These are phyloP conservation scores for Brotula barbata DNA, from an alignment of 2,797 vertebrate genomes.

Conservation along the genomic window DNA sequence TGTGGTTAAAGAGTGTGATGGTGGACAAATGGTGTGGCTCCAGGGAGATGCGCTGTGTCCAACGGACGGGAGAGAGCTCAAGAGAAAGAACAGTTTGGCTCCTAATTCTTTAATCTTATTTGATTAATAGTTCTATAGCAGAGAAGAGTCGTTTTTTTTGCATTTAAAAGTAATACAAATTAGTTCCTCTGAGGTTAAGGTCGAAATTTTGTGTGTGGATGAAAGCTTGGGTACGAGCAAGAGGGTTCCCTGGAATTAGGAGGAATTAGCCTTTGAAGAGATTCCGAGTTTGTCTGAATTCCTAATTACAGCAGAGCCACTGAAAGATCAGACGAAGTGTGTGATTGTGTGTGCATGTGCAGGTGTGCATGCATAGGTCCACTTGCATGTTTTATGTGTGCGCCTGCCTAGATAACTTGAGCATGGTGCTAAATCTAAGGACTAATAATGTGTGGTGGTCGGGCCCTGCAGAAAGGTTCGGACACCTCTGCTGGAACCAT, in stretches of 20 bases:
- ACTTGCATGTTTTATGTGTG: conserved; percentile 62
- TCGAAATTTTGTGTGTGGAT: conserved; percentile 66
- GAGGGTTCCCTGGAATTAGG: conserved; percentile 71
- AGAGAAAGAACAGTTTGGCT: conserved; percentile 57
- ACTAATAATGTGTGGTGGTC: conserved; percentile 62
- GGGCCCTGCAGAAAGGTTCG: conserved; percentile 56
- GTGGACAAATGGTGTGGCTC: conserved; percentile 42
- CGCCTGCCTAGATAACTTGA: conserved; percentile 66
- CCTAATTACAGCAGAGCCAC: conserved; percentile 63
- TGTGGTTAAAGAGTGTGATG: conserved; percentile 21
- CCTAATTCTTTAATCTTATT: conserved; percentile 78
- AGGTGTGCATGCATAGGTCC: conserved; percentile 67
- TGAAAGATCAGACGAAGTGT: conserved; percentile 52
- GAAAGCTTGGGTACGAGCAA: conserved; percentile 66
- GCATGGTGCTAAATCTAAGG: conserved; percentile 65
- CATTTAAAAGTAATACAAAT: conserved; percentile 78
- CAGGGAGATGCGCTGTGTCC: conserved; percentile 42
- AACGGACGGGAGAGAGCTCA: conserved; percentile 42
- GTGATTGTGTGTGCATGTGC: conserved; percentile 31
- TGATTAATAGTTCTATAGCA: conserved; percentile 69
- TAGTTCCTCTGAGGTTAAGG: conserved; percentile 78
- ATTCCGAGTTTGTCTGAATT: conserved; percentile 62
- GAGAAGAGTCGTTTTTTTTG: conserved; percentile 66
- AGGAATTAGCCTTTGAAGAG: conserved; percentile 80
- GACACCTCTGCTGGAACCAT: conserved; percentile 58